These are phyloP conservation scores for Copsychus sechellarum DNA, from an alignment of 2,113 vertebrate species.

Conservation along the genomic window DNA sequence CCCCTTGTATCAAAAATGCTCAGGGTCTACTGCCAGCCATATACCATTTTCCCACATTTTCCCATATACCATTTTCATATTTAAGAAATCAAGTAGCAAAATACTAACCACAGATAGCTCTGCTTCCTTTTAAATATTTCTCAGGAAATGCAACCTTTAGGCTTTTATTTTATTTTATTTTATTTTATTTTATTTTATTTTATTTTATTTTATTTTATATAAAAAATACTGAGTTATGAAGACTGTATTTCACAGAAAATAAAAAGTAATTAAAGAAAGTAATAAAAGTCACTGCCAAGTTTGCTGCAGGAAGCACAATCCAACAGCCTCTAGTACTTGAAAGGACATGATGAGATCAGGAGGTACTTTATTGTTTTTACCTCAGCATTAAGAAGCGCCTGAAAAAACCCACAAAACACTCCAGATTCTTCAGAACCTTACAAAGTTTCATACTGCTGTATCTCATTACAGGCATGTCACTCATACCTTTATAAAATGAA, in stretches of 20 bases:
- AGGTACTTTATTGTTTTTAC: not conserved
- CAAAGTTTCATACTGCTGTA: not conserved
- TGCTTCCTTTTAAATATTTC: not conserved
- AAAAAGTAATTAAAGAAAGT: conserved; percentile 26
- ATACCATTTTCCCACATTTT: not conserved
- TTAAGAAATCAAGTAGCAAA: not conserved
- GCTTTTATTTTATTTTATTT: not conserved
- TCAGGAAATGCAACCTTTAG: not conserved
- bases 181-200: not conserved
- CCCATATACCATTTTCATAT: not conserved
- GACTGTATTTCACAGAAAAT: conserved; percentile 15
- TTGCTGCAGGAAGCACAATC: not conserved
- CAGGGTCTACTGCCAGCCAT: fast-evolving
- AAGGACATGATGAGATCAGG: not conserved
- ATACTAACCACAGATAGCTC: not conserved
- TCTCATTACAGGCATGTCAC: not conserved
- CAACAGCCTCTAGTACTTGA: not conserved
- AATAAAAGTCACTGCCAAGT: not conserved
- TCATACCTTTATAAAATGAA: not conserved
- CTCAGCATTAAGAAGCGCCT: not conserved
- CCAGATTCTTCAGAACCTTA: not conserved
- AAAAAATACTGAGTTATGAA: not conserved
- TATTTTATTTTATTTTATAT: not conserved
- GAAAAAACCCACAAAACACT: not conserved
- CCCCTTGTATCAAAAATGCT: not conserved